Percentiles rank a stretch among this genome's conserved stretches.
phyloP scores from a whole-genome alignment of 2,113 vertebrate species.

The Oryzias celebensis region DNA sequence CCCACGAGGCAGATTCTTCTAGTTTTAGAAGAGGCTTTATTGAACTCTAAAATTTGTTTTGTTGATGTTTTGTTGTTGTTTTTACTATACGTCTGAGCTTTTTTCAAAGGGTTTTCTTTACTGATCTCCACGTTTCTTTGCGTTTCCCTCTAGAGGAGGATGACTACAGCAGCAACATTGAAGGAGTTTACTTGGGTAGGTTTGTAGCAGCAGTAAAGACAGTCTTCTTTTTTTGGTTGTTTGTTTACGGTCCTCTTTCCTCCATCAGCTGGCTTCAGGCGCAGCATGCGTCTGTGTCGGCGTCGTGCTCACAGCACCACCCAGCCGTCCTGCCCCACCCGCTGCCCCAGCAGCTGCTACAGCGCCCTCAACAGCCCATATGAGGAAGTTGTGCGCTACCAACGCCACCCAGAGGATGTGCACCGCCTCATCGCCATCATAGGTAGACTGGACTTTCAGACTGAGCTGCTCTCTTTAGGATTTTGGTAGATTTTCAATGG shows the following conservation, averaged over 20 bases:
- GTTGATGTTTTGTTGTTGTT: not conserved
- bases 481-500: not conserved
- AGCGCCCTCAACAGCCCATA: conserved; percentile 76
- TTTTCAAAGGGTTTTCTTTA: not conserved
- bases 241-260: not conserved
- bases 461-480: not conserved
- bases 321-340: conserved; percentile 60
- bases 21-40: too few relatives aligned
- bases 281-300: conserved; percentile 89
- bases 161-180: conserved; percentile 81
- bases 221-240: not conserved
- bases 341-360: conserved; percentile 73
- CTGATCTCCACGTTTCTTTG: not conserved
- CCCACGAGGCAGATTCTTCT: too few relatives aligned
- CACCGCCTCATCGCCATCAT: conserved; percentile 85
- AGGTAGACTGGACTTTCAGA: conserved; percentile 70
- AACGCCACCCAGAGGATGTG: conserved; percentile 79
- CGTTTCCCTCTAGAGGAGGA: conserved; percentile 79
- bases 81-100: not conserved
- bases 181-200: conserved; percentile 86
- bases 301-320: conserved; percentile 64
- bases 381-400: conserved; percentile 90
- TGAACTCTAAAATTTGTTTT: too few relatives aligned
- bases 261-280: conserved; percentile 86
- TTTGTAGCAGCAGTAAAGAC: not conserved